Conservation (phyloP, 35 echinoderm and acorn worm species). For the Diadema setosum region DNA sequence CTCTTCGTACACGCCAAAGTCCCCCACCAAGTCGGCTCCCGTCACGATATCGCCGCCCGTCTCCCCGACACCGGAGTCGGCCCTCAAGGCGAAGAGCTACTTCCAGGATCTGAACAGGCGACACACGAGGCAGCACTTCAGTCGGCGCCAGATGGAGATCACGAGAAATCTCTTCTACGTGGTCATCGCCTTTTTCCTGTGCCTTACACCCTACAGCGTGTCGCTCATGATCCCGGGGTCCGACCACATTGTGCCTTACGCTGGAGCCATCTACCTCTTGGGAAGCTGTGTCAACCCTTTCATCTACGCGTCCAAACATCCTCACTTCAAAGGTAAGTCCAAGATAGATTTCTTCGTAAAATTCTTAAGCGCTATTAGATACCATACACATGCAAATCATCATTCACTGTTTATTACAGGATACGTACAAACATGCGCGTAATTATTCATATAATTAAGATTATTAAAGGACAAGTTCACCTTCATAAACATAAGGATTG, state of each 20-base stretch:
- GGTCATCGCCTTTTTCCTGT: conserved; percentile 70
- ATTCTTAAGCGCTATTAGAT: neutral
- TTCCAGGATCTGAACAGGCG: neutral
- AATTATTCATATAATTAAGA: too few species aligned
- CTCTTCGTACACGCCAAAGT: conserved; percentile 30
- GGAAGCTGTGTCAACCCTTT: conserved; percentile 86
- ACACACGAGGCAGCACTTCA: conserved; percentile 15
- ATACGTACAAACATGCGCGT: too few species aligned
- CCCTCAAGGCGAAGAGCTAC: neutral
- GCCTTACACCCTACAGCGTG: conserved; percentile 68
- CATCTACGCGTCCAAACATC: conserved; percentile 91
- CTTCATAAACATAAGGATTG: too few species aligned
- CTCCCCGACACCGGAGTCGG: neutral
- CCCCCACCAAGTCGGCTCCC: neutral
- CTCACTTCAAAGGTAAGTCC: conserved; percentile 57
- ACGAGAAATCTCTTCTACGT: conserved; percentile 95
- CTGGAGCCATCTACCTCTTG: conserved; percentile 52
- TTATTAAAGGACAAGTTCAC: too few species aligned
- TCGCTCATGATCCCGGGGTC: conserved; percentile 51
- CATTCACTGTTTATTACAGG: too few species aligned
- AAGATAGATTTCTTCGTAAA: neutral
- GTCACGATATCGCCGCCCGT: neutral
- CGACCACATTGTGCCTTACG: conserved; percentile 70
- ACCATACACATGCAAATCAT: too few species aligned
- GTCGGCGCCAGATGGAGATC: conserved; percentile 60